A percentile compares a stretch with the other conserved stretches of the same genome.
Evolutionary conservation across 1,140 invertebrate species (phyloP).

Genomic region (Hylaeus anthracinus): DNA sequence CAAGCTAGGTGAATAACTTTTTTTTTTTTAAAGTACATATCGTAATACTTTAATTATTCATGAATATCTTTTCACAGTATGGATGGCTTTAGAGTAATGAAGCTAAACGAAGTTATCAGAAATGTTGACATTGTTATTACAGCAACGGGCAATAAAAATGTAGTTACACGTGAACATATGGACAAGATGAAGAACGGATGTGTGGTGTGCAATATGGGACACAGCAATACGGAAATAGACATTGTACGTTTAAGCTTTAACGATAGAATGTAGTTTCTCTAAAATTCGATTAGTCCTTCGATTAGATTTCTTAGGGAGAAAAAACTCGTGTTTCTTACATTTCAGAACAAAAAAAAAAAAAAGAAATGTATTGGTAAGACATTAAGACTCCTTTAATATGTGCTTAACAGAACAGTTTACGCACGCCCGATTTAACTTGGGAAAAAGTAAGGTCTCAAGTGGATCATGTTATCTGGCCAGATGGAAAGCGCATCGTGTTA

Average conservation of each 20-base stretch:
- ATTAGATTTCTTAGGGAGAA: conserved; percentile 23
- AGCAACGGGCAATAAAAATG: conserved; percentile 98
- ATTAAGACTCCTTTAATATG: conserved; percentile 63
- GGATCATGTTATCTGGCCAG: conserved; percentile 98
- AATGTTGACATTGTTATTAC: conserved; percentile 97
- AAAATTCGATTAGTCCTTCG: conserved; percentile 34
- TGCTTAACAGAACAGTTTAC: conserved; percentile 89
- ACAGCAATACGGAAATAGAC: conserved; percentile 99
- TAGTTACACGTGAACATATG: conserved; percentile 96
- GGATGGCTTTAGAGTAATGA: conserved; percentile 98
- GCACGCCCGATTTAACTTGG: conserved; percentile 97
- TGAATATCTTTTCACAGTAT: conserved; percentile 85
- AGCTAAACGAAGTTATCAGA: conserved; percentile 96
- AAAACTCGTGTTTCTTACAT: conserved; percentile 52
- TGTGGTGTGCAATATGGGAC: conserved; percentile 98
- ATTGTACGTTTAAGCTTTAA: conserved; percentile 85
- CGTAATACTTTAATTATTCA: conserved; percentile 3
- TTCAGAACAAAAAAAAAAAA: conserved; percentile 50
- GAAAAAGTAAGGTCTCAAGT: conserved; percentile 98
- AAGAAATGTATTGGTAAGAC: conserved; percentile 44
- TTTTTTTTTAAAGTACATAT: background rate
- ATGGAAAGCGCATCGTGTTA: conserved; percentile 94
- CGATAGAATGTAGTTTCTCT: conserved; percentile 7
- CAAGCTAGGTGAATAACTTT: conserved; percentile 90
- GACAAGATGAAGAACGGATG: conserved; percentile 98